A percentile compares a stretch with the other conserved stretches of the same genome.
Evolutionary conservation across 2,888 invertebrate genomes (phyloP).

Genomic region (Dasypogon diadema): DNA sequence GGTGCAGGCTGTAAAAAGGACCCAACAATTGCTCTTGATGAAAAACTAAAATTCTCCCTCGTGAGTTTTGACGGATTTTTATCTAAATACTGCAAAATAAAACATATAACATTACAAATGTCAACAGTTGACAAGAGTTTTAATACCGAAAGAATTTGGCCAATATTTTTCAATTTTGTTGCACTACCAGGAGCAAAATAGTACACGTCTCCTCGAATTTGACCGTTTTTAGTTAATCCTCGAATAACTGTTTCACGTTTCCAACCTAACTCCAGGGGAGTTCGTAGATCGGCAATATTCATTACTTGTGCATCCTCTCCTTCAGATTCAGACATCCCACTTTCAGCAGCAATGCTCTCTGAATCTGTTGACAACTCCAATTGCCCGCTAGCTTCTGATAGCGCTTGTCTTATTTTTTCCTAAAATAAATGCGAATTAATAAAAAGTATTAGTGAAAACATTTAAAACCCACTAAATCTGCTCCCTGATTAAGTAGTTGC

Average conservation of each 20-base stretch:
- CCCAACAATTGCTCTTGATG: constrained; percentile 88
- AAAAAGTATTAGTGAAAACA: not conserved
- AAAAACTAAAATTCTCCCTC: constrained; percentile 93
- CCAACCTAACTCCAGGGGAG: constrained; percentile 85
- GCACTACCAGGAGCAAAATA: constrained; percentile 81
- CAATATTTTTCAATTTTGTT: constrained; percentile 74
- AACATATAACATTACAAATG: not conserved
- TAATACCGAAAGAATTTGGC: constrained; percentile 75
- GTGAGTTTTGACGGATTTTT: constrained; percentile 77
- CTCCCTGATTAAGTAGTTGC: constrained; percentile 70
- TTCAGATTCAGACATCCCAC: constrained; percentile 73
- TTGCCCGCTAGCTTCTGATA: constrained; percentile 70
- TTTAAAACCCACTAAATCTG: constrained; percentile 69
- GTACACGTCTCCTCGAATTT: constrained; percentile 92
- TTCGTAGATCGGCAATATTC: constrained; percentile 71
- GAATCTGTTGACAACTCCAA: constrained; percentile 73
- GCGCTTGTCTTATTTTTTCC: constrained; percentile 72
- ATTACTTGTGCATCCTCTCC: constrained; percentile 70
- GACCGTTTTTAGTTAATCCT: constrained; percentile 86
- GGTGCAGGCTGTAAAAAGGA: constrained; percentile 87
- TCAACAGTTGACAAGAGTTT: not conserved
- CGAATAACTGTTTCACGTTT: constrained; percentile 91
- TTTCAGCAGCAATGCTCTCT: constrained; percentile 72
- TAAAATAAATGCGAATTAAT: constrained; percentile 60
- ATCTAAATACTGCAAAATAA: constrained; percentile 78